Percentiles rank a stretch among this genome's conserved stretches.
Evolutionary conservation across 2,113 vertebrate genomes (phyloP).

Genomic region (Mastomys natalensis): DNA sequence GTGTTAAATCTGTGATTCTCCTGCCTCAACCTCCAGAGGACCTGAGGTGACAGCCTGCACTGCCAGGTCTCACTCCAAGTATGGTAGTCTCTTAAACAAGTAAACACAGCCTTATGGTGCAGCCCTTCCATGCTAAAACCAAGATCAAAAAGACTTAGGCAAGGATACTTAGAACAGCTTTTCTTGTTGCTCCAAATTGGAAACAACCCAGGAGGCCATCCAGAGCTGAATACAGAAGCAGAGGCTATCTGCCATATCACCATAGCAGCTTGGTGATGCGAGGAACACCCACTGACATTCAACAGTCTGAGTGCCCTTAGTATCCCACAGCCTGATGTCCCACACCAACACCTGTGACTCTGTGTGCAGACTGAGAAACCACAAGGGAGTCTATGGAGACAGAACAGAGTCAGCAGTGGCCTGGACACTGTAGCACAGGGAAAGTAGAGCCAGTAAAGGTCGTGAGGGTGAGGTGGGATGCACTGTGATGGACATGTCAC

Average conservation of each 20-base stretch:
- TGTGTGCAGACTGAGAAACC: neutral
- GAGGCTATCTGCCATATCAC: fast-evolving
- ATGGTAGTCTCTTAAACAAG: neutral
- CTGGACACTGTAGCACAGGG: neutral
- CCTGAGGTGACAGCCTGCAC: neutral
- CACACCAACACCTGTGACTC: neutral
- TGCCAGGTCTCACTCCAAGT: too few species aligned
- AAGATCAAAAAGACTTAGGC: neutral
- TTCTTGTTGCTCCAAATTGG: neutral
- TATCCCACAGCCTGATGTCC: neutral
- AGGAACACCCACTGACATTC: fast-evolving
- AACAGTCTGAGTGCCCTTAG: fast-evolving
- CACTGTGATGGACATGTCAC: too few species aligned
- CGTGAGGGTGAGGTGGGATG: fast-evolving
- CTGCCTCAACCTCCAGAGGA: neutral
- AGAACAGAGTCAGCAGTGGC: neutral
- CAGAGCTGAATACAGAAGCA: neutral
- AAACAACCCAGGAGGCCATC: neutral
- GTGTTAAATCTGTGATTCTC: neutral
- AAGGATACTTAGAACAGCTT: too few species aligned
- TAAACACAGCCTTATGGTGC: fast-evolving
- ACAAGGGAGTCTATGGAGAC: neutral
- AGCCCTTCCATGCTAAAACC: fast-evolving
- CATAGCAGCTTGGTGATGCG: fast-evolving
- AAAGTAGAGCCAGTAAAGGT: neutral